phyloP scores from a whole-genome alignment of 2,888 invertebrate genomes.

The Fragum sueziense region DNA sequence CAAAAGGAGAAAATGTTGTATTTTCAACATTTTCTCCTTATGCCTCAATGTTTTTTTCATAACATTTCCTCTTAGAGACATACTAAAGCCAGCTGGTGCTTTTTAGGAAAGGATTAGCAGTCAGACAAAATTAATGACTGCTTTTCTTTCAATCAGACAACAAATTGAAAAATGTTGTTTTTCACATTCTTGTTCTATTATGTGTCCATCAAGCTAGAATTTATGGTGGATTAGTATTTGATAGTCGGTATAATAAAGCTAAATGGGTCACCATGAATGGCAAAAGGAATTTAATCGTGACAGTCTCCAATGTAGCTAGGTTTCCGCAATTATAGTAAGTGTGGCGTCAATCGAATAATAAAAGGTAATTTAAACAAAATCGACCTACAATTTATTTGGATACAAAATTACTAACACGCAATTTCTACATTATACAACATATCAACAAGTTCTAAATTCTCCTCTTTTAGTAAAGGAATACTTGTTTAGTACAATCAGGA shows the following conservation, averaged over 20 bases:
- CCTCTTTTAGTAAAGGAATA: no score
- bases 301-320: background rate
- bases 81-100: no score
- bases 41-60: background rate
- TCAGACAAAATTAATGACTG: no score
- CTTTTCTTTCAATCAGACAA: no score
- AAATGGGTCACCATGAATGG: background rate
- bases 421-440: background rate
- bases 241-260: background rate
- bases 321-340: background rate
- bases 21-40: background rate
- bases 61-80: no score
- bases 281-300: background rate
- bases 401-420: background rate
- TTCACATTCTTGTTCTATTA: background rate
- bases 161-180: no score
- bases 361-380: conserved; percentile 6
- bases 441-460: no score
- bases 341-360: background rate
- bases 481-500: no score
- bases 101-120: no score
- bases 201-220: background rate
- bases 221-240: background rate
- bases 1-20: background rate
- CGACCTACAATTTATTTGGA: background rate